Conservation (phyloP, 2,113 vertebrate species). For the Melanostigma gelatinosum region DNA sequence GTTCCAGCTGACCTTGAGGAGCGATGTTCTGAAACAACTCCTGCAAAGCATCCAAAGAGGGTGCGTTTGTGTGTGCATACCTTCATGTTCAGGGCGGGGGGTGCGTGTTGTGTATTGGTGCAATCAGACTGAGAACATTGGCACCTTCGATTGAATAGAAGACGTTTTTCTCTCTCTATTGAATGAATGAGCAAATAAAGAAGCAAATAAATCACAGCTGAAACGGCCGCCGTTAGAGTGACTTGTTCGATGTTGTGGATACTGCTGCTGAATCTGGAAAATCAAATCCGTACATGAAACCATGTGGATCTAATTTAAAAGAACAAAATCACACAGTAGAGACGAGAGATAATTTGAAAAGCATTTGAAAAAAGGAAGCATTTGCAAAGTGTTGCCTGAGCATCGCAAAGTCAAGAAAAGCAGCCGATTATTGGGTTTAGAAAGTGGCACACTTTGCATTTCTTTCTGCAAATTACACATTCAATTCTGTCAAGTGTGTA, state of each 20-base stretch:
- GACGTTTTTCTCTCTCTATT: slow-evolving; percentile 32
- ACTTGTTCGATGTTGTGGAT: not conserved
- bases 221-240: not conserved
- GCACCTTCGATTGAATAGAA: slow-evolving; percentile 37
- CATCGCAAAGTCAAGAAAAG: not conserved
- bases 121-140: slow-evolving; percentile 53
- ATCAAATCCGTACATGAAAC: not conserved
- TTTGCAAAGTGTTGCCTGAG: slow-evolving; percentile 16
- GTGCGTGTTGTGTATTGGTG: slow-evolving; percentile 28
- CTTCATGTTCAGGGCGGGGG: not conserved
- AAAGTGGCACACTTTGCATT: slow-evolving; percentile 3
- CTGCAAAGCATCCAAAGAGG: slow-evolving; percentile 11
- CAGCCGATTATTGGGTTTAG: not conserved
- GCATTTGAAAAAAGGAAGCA: not conserved
- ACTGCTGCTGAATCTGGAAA: not conserved
- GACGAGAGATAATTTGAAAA: not conserved
- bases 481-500: slow-evolving; percentile 4
- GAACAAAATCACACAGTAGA: slow-evolving; percentile 2
- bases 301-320: not conserved
- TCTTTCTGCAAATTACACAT: not conserved
- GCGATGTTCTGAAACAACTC: slow-evolving; percentile 11
- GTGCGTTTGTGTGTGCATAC: slow-evolving; percentile 6
- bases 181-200: slow-evolving; percentile 40
- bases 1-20: slow-evolving; percentile 47
- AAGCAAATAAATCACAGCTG: slow-evolving; percentile 10